phyloP scores from a whole-genome alignment of 2,888 invertebrate genomes.

The Chymomyza procnemis region DNA sequence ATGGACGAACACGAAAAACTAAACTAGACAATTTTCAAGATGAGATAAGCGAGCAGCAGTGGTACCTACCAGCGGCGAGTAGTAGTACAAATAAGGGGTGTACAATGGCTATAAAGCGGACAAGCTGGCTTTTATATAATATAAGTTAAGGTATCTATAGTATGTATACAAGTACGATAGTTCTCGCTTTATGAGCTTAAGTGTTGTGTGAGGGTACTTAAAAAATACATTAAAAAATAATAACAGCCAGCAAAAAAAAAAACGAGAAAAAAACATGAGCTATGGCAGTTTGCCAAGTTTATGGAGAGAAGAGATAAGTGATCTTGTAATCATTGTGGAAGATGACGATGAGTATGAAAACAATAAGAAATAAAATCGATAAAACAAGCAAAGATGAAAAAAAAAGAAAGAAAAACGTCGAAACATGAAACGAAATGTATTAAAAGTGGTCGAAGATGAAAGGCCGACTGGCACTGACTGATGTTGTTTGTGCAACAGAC shows the following conservation, averaged over 20 bases:
- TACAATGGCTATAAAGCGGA: neutral
- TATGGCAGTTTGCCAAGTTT: constrained; percentile 46
- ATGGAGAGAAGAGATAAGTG: constrained; percentile 68
- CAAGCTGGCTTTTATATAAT: neutral
- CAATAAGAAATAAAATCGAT: constrained; percentile 64
- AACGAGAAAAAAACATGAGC: constrained; percentile 9
- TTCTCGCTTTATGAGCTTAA: constrained; percentile 67
- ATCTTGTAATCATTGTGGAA: constrained; percentile 61
- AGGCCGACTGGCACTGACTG: constrained; percentile 13
- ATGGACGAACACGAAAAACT: constrained; percentile 8
- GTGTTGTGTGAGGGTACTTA: constrained; percentile 68
- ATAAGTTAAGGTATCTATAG: neutral
- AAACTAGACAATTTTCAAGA: constrained; percentile 39
- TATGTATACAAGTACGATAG: constrained; percentile 4
- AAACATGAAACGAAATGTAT: constrained; percentile 44
- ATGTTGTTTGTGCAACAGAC: neutral
- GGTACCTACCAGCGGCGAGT: neutral
- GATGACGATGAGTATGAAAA: constrained; percentile 37
- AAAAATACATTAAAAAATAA: constrained; percentile 71
- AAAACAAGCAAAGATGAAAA: constrained; percentile 26
- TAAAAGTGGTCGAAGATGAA: constrained; percentile 40
- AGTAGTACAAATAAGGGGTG: neutral
- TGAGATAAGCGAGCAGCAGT: neutral
- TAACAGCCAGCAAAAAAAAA: constrained; percentile 45
- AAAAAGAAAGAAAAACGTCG: constrained; percentile 36